Evolutionary conservation across 2,797 vertebrate species (phyloP), one percentile per base, ranked within the genome.

Genomic region (Sternarchorhynchus goeldii): DNA sequence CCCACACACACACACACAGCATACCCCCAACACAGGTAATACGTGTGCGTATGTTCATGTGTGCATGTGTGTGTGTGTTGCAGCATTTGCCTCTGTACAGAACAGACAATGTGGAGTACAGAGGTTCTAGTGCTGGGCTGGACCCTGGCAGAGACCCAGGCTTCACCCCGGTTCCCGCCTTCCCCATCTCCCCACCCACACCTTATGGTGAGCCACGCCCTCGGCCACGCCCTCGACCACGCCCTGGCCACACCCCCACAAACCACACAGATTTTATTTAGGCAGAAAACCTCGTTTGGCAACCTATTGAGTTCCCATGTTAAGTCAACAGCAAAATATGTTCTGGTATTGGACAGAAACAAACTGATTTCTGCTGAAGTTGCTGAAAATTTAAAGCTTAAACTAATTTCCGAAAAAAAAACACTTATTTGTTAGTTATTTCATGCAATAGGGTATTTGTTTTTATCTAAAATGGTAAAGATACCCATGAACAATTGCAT

Each of bases 121-220:
- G 91, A 55, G 78, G 78, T 3, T 90, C 82, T n/a, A 83, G 87
- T 0, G 85, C 91, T 76, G 91, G 92, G 72, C 83, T 73, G 85
- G 92, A 95, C 77, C 84, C 88, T 2, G 87, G 90, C 10, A 78
- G 86, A 7, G 93, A 92, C 76, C 90, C 86, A 0, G 88, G 89
- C 20, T 91, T 83, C 71, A 94, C 94, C 77, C 55, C 87, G 71
- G 50, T 91, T 75, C 87, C 92, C 25, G 90, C 90, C 16, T 96
- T 96, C 83, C 94, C 95, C 2, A 91, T 95, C 82, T 94, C 94
- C 25, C 91, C 93, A 1, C 88, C 91, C 21, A 93, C 92, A 16
- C 93, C 92, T 57, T 93, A 94, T 20, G 91, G 93, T 93, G 75
- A 86, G 39, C 39, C 53, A 75, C 73, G n/a, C 39, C 55, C 36